These are phyloP conservation scores for Nannoperca australis DNA, from an alignment of 2,797 vertebrate genomes.

Conservation along the genomic window DNA sequence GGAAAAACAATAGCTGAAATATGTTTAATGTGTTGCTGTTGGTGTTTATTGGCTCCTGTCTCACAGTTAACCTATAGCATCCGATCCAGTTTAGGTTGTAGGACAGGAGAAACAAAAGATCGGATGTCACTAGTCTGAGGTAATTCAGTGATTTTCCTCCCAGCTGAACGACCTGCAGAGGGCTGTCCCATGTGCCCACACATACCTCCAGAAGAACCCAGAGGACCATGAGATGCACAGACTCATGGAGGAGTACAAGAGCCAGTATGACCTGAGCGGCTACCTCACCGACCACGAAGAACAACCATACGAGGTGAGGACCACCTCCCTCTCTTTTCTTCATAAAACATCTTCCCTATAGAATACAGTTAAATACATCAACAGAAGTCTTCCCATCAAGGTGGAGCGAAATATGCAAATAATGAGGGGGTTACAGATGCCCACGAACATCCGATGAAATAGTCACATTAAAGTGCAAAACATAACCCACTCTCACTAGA, in stretches of 20 bases:
- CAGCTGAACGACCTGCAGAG: slow-evolving; percentile 88
- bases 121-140: neutral
- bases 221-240: slow-evolving; percentile 86
- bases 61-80: neutral
- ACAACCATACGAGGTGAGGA: slow-evolving; percentile 84
- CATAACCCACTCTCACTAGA: neutral
- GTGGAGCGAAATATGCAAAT: neutral
- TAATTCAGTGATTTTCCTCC: neutral
- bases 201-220: slow-evolving; percentile 92
- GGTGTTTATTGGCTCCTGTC: neutral
- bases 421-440: neutral
- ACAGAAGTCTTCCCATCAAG: neutral
- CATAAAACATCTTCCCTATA: neutral
- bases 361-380: neutral
- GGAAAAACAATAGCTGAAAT: no score
- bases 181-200: slow-evolving; percentile 89
- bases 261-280: slow-evolving; percentile 85
- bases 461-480: neutral
- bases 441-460: neutral
- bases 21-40: no score
- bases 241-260: slow-evolving; percentile 87
- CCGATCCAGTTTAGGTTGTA: slow-evolving; percentile 4
- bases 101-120: neutral
- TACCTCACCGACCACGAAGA: slow-evolving; percentile 88
- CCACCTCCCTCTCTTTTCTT: neutral